These are phyloP conservation scores for Pollenia griseotomentosa DNA, from an alignment of 2,888 invertebrate species.

Conservation along the genomic window DNA sequence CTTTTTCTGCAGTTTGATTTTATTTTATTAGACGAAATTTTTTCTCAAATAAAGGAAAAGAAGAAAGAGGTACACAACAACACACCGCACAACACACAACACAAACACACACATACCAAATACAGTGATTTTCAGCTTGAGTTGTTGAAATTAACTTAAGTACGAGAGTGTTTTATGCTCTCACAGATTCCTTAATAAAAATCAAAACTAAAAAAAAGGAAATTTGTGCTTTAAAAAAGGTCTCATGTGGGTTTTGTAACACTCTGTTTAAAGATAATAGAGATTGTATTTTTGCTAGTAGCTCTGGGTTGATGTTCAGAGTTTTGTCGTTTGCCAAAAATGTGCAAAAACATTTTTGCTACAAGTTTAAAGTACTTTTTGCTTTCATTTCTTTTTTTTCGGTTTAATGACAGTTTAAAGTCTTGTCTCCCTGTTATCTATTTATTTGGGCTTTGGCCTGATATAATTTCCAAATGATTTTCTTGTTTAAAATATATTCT, in stretches of 20 bases:
- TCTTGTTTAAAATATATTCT: conserved; percentile 21
- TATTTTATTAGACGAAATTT: conserved; percentile 62
- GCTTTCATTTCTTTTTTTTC: background rate
- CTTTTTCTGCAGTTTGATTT: conserved; percentile 75
- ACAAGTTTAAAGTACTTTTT: conserved; percentile 26
- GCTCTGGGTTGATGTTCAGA: background rate
- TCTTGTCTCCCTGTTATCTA: conserved; percentile 44
- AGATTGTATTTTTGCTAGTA: conserved; percentile 31
- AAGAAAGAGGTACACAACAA: background rate
- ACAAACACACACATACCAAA: conserved; percentile 13
- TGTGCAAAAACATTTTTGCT: conserved; percentile 47
- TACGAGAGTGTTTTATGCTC: conserved; percentile 21
- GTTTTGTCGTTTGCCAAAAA: conserved; percentile 8
- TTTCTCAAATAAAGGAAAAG: background rate
- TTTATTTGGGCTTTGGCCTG: conserved; percentile 1
- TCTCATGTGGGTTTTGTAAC: conserved; percentile 67
- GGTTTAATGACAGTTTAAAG: conserved; percentile 71
- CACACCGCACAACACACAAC: background rate
- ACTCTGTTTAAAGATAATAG: conserved; percentile 48
- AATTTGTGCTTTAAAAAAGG: conserved; percentile 56
- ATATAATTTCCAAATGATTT: conserved; percentile 40
- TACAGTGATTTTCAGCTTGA: conserved; percentile 66
- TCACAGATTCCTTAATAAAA: background rate
- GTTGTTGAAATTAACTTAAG: conserved; percentile 65
- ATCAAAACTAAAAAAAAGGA: conserved; percentile 26